A percentile compares a stretch with the other conserved stretches of the same genome.
Conservation (phyloP, 2,113 vertebrate species). For the Scartelaos histophorus region DNA sequence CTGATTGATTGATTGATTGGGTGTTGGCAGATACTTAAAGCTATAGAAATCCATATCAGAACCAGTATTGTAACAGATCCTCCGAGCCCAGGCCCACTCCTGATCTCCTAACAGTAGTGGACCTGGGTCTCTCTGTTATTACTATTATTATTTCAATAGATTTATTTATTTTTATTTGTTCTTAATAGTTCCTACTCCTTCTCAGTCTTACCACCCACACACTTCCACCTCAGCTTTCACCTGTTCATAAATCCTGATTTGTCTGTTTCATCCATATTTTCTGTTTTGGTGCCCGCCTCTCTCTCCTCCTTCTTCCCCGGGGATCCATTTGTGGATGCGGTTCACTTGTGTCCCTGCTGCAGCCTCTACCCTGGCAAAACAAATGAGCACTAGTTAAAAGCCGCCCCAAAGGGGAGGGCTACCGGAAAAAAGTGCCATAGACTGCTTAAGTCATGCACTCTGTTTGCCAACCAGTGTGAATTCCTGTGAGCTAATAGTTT, state of each 20-base stretch:
- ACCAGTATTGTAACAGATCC: no score
- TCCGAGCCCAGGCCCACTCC: no score
- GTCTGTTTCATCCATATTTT: constrained; percentile 43
- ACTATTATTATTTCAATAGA: no score
- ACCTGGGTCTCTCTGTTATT: no score
- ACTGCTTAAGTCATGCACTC: background rate
- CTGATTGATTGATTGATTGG: no score
- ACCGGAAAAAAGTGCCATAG: background rate
- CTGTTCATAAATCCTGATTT: constrained; percentile 45
- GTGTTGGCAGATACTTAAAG: no score
- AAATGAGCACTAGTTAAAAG: constrained; percentile 52
- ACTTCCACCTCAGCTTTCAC: constrained; percentile 3
- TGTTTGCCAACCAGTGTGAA: constrained; percentile 10
- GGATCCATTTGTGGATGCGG: constrained; percentile 52
- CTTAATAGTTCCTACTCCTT: constrained; percentile 21
- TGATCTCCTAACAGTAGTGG: no score
- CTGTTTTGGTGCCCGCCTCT: constrained; percentile 45
- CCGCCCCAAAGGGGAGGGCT: constrained; percentile 6
- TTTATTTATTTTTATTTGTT: background rate
- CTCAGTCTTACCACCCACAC: constrained; percentile 29
- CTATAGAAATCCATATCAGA: no score
- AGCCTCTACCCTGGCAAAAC: constrained; percentile 42
- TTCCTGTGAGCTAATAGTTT: background rate
- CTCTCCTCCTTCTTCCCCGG: constrained; percentile 24
- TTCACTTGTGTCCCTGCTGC: constrained; percentile 48